A percentile compares a stretch with the other conserved stretches of the same genome.
Evolutionary conservation across 2,113 vertebrate genomes (phyloP).

Genomic region (Zapornia atra): DNA sequence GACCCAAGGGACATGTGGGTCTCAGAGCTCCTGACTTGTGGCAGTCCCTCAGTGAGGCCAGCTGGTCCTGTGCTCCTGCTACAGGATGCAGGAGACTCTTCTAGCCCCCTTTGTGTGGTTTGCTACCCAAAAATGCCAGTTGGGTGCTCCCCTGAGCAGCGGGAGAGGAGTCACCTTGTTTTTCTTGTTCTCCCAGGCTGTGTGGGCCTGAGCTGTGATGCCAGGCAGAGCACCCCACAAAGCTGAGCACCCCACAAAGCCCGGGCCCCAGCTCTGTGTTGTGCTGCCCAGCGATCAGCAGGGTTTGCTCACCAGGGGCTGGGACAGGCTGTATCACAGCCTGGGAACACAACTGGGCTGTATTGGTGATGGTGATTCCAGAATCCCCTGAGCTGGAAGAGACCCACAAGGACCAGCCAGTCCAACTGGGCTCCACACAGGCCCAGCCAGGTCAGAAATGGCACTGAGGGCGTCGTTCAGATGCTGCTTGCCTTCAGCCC

Average conservation of each 20-base stretch:
- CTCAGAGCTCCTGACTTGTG: background rate
- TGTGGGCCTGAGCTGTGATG: rapidly evolving
- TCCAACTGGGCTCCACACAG: no score
- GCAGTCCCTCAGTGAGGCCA: background rate
- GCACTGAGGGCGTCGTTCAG: no score
- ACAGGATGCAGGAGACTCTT: rapidly evolving
- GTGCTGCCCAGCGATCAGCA: rapidly evolving
- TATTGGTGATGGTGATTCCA: background rate
- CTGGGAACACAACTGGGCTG: background rate
- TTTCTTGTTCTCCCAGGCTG: background rate
- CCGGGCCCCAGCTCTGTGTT: rapidly evolving
- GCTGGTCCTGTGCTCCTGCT: background rate
- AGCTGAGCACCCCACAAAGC: background rate
- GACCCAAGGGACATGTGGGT: no score
- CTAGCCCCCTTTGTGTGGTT: background rate
- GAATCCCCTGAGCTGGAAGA: no score
- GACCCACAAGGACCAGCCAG: no score
- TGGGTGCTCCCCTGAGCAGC: background rate
- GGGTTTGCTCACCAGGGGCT: rapidly evolving
- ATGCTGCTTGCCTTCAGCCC: no score
- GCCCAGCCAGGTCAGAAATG: no score
- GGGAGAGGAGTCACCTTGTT: background rate
- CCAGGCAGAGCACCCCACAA: background rate
- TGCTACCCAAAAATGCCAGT: background rate
- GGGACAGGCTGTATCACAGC: rapidly evolving